Evolutionary conservation across 2,113 vertebrate species (phyloP).

Genomic region (Falcunculus frontatus): DNA sequence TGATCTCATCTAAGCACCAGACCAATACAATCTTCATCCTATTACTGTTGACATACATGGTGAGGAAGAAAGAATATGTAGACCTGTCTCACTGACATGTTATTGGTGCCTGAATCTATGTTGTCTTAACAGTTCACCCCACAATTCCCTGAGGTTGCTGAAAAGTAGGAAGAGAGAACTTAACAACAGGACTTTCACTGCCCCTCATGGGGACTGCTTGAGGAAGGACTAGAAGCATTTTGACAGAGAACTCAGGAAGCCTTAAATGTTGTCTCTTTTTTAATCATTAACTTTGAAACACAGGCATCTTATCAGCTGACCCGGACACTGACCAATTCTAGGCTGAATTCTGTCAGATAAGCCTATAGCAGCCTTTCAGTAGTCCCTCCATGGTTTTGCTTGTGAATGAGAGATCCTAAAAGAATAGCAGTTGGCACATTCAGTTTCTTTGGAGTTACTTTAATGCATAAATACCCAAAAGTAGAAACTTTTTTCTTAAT

Average conservation of each 20-base stretch:
- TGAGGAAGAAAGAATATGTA: not conserved
- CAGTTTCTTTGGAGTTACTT: not conserved
- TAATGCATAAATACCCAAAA: not conserved
- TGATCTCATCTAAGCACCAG: not conserved
- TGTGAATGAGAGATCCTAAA: not conserved
- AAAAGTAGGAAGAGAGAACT: not conserved
- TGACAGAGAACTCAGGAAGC: not conserved
- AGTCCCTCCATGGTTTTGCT: not conserved
- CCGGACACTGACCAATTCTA: not conserved
- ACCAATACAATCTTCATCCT: not conserved
- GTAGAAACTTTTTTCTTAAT: not conserved
- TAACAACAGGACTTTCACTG: not conserved
- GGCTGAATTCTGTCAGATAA: not conserved
- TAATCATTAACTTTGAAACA: not conserved
- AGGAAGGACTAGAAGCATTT: not conserved
- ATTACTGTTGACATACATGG: fast-evolving
- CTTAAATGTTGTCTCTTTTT: not conserved
- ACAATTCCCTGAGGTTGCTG: not conserved
- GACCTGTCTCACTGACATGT: not conserved
- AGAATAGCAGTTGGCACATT: not conserved
- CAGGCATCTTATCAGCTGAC: not conserved
- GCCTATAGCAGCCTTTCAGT: not conserved
- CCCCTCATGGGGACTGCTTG: not conserved
- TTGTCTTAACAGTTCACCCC: not conserved
- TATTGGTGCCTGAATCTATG: not conserved